Conservation (phyloP, 2,888 invertebrate species). For the Leptinotarsa juncta region DNA sequence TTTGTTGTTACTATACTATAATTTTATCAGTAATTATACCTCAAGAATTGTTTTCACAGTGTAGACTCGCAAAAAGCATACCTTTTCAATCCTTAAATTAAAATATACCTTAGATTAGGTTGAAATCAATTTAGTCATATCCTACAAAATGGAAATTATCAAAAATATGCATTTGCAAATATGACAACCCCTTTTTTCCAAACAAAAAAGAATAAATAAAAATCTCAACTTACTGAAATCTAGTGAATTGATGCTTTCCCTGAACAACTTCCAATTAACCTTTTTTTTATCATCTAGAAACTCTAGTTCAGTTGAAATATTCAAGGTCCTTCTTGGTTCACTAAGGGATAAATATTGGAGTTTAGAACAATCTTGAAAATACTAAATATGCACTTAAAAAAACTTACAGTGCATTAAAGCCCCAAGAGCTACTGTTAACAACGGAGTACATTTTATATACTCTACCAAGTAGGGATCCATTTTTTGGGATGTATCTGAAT, state of each 20-base stretch:
- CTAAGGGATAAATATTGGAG: not conserved
- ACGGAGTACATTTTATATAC: not conserved
- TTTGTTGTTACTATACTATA: no score
- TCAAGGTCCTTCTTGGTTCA: conserved; percentile 5
- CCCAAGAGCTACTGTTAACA: not conserved
- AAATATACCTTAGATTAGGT: no score
- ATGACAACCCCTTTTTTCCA: no score
- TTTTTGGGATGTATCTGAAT: conserved; percentile 12
- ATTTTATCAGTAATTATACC: no score
- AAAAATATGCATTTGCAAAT: no score
- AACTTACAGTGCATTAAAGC: not conserved
- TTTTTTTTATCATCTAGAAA: not conserved
- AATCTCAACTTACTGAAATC: conserved; percentile 13
- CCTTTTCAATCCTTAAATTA: no score
- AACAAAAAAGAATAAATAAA: not conserved
- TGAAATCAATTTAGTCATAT: no score
- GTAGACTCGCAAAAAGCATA: no score
- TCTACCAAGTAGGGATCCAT: not conserved
- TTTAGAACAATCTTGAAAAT: not conserved
- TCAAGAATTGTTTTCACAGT: no score
- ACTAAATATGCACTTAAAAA: not conserved
- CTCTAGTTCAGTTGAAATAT: not conserved
- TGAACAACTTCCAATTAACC: conserved; percentile 18
- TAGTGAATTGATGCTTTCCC: not conserved
- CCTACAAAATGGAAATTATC: no score